Evolutionary conservation across 2,113 vertebrate species (phyloP), one percentile per base, ranked within the genome.

Genomic region (Pygoscelis antarcticus): DNA sequence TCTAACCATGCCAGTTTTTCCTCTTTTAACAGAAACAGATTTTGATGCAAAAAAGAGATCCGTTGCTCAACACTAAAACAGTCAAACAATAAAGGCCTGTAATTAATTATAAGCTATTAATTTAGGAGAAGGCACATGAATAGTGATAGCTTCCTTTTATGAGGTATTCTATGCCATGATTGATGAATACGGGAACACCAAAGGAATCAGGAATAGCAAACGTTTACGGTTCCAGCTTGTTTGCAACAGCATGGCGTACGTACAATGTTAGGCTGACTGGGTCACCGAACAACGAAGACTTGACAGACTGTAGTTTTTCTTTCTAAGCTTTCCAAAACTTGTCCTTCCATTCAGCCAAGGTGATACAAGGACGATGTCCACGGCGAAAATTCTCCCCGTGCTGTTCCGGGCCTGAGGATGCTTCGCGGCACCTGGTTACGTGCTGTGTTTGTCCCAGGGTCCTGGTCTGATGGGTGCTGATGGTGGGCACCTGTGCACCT

Each of bases 191-290:
- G 1, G 38, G 44, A 66, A 21, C 36, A 69, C 72, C 30, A 38
- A 66, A 93, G 46, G 62, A 83, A 52, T 25, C 30, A 61, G 36
- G 36, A 93, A 27, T 11, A 85, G 84, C 65, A 44, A 49, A 60
- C 0, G 0, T 76, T 93, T 64, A 18, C 34, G 27, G 18, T 78
- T 87, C 38, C 57, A 58, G 25, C 30, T 16, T 71, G 42, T 60
- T 62, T 51, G 49, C 5, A 3, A n/a, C 10, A 6, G 22, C 16
- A 4, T 19, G 52, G 51, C 0, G 0, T 47, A 6, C 0, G 0
- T 20, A 30, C 5, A 10, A 23, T 10, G 15, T 79, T 85, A 8
- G 57, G 30, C 60, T 91, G 83, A 36, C 74, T 64, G 61, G 57
- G 74, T 80, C 51, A 68, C 11, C 1, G 11, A 64, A 70, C 32